A percentile compares a stretch with the other conserved stretches of the same genome.
Conservation (phyloP, 2,113 vertebrate species). For the Steatornis caripensis region DNA sequence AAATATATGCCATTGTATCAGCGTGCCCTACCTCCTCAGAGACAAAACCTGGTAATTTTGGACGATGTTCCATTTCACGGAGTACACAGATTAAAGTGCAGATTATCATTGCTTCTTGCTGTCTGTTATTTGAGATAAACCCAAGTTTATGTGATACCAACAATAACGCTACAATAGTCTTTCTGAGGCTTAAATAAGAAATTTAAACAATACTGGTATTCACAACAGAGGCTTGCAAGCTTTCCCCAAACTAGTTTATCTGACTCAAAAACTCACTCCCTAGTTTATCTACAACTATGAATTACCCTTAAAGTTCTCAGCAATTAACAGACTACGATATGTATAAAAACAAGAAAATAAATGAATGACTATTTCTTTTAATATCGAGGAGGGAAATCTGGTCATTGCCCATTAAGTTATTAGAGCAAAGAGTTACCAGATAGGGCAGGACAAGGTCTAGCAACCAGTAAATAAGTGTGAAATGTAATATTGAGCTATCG, state of each 20-base stretch:
- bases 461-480: background rate
- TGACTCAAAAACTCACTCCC: background rate
- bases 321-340: background rate
- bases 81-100: constrained; percentile 37
- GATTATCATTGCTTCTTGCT: constrained; percentile 3
- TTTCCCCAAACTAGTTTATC: background rate
- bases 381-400: background rate
- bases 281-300: background rate
- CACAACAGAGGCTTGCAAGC: background rate
- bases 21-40: background rate
- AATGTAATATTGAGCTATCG: background rate
- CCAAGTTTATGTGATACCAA: background rate
- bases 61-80: constrained; percentile 27
- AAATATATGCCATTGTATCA: constrained; percentile 27
- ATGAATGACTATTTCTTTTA: background rate
- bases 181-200: background rate
- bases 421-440: background rate
- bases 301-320: background rate
- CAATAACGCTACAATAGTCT: background rate
- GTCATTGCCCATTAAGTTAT: background rate
- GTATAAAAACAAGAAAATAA: background rate
- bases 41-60: constrained; percentile 11
- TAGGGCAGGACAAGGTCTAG: background rate
- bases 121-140: constrained; percentile 16
- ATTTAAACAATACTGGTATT: background rate